These are phyloP conservation scores for Diadromus collaris DNA, from an alignment of 2,888 invertebrate genomes.

Conservation along the genomic window DNA sequence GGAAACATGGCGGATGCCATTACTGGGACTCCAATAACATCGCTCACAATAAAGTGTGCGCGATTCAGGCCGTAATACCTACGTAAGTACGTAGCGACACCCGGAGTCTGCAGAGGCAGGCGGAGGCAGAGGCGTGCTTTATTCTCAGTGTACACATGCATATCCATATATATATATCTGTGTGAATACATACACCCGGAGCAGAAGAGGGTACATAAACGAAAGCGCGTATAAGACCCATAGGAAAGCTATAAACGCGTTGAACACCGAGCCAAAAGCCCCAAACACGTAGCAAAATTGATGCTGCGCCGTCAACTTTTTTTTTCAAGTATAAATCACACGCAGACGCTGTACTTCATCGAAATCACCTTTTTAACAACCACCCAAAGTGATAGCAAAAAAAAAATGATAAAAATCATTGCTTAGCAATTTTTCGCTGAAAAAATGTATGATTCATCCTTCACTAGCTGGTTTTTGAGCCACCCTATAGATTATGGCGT, in stretches of 20 bases:
- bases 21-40: slow-evolving; percentile 72
- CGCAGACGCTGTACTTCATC: background rate
- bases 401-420: background rate
- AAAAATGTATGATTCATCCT: background rate
- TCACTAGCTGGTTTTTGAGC: background rate
- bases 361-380: background rate
- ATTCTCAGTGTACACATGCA: slow-evolving; percentile 23
- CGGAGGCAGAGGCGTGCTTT: slow-evolving; percentile 27
- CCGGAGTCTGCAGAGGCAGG: slow-evolving; percentile 31
- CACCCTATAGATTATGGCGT: too few relatives aligned
- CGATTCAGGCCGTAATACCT: slow-evolving; percentile 61
- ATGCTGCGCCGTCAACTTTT: slow-evolving; percentile 9
- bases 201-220: slow-evolving; percentile 17
- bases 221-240: slow-evolving; percentile 28
- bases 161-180: slow-evolving; percentile 19
- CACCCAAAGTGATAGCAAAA: background rate
- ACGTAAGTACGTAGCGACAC: slow-evolving; percentile 56
- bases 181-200: slow-evolving; percentile 14
- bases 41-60: slow-evolving; percentile 70
- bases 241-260: slow-evolving; percentile 20
- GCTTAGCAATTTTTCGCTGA: background rate
- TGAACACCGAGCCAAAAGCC: slow-evolving; percentile 2
- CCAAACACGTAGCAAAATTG: background rate
- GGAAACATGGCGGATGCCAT: slow-evolving; percentile 69
- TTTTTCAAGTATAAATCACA: slow-evolving; percentile 17